A percentile compares a stretch with the other conserved stretches of the same genome.
Evolutionary conservation across 1,140 invertebrate genomes (phyloP).

Genomic region (Megalonaias nervosa): DNA sequence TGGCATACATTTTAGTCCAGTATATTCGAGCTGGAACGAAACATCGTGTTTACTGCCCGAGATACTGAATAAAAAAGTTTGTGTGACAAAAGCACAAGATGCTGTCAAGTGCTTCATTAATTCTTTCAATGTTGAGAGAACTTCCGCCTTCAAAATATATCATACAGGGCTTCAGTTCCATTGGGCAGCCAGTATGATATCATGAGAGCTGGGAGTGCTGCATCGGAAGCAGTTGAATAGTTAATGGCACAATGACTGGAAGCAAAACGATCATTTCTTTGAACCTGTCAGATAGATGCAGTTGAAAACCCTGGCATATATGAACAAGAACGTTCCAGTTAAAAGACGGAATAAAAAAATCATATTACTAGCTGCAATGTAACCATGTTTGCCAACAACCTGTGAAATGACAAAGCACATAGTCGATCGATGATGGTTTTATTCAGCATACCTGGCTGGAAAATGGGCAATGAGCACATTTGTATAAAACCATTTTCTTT

Average conservation of each 20-base stretch:
- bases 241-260: constrained; percentile 38
- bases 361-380: constrained; percentile 27
- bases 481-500: constrained; percentile 31
- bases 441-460: constrained; percentile 17
- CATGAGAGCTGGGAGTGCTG: constrained; percentile 4
- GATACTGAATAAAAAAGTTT: constrained; percentile 35
- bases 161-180: constrained; percentile 19
- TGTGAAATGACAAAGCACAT: constrained; percentile 26
- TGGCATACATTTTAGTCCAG: constrained; percentile 26
- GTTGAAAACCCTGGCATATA: constrained; percentile 32
- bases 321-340: constrained; percentile 29
- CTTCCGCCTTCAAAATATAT: constrained; percentile 19
- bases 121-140: constrained; percentile 28
- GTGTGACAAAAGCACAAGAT: constrained; percentile 17
- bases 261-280: constrained; percentile 35
- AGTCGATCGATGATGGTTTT: constrained; percentile 30
- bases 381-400: constrained; percentile 24
- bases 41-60: constrained; percentile 36
- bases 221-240: constrained; percentile 3
- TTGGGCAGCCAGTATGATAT: constrained; percentile 15
- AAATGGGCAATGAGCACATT: constrained; percentile 7
- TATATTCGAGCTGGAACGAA: neutral
- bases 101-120: constrained; percentile 35
- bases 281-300: constrained; percentile 34
- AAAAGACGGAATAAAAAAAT: constrained; percentile 16